Evolutionary conservation across 2,888 invertebrate species (phyloP), one percentile per base, ranked within the genome.

Genomic region (Euplagia quadripunctaria): DNA sequence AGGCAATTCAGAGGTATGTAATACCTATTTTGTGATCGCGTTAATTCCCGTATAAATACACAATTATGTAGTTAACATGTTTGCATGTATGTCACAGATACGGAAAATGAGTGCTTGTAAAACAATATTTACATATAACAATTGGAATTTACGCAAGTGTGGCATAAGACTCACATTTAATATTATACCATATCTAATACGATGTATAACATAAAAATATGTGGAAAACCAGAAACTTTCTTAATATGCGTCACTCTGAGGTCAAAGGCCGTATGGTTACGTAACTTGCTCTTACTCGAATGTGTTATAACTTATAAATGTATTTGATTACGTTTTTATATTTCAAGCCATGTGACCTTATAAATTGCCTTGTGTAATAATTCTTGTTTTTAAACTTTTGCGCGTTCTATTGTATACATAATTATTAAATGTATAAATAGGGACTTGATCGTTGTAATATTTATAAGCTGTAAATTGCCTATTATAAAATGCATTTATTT

Each of bases 211-310:
- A 49, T 66, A 49, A 72, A 67, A 61, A 31, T 68, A 55, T 78
- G 49, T 68, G 67, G 52, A 76, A 78, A 81, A 82, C 72, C 41
- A 42, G 61, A 72, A 81, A 82, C 79, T 76, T 83, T 81, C 71
- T 69, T 65, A 49, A 51, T 65, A 74, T 63, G 12, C 49, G 11
- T 41, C 52, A 71, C 64, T 55, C 67, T 69, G 52, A 46, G 84
- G 74, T 84, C 76, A 84, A 84, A 73, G 76, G 71, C 73, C 71
- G 43, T 20, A 43, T 16, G 61, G 41, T 68, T 68, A 66, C 49
- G 55, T 55, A 66, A 71, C 42, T 46, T 11, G 17, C 66, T 51
- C 51, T 41, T 66, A 51, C 9, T 17, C 66, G 51, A 66, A 66
- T 51, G 46, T 65, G 49, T 66, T 51, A 66, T 31, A 14, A 20